phyloP scores from a whole-genome alignment of 2,888 invertebrate genomes.

The Fragum fragum region DNA sequence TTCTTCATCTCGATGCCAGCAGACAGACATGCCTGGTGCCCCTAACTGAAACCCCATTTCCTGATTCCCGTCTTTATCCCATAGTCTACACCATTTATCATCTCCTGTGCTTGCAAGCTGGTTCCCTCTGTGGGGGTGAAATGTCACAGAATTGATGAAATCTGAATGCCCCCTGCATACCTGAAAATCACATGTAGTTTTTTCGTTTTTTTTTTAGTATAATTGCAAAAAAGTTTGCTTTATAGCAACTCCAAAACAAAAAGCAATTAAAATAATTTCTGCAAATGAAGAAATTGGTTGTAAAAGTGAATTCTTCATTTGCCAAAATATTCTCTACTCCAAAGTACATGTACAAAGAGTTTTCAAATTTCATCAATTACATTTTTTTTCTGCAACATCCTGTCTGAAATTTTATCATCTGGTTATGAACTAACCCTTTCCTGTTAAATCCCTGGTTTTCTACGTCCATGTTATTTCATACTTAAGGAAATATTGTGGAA shows the following conservation, averaged over 20 bases:
- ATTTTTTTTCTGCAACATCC: too few relatives aligned
- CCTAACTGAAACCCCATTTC: constrained; percentile 90
- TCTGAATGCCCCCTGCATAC: constrained; percentile 90
- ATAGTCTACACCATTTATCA: constrained; percentile 92
- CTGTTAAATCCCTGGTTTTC: too few relatives aligned
- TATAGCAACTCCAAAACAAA: too few relatives aligned
- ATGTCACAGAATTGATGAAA: constrained; percentile 91
- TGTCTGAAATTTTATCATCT: too few relatives aligned
- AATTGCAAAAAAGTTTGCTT: too few relatives aligned
- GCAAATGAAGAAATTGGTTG: constrained; percentile 6
- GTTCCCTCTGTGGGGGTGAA: constrained; percentile 90
- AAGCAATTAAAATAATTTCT: not conserved
- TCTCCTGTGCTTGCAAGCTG: constrained; percentile 92
- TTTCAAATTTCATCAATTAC: too few relatives aligned
- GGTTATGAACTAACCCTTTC: too few relatives aligned
- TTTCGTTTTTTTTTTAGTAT: too few relatives aligned
- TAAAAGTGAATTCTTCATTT: not conserved
- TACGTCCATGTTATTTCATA: too few relatives aligned
- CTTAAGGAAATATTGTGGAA: too few relatives aligned
- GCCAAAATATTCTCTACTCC: not conserved
- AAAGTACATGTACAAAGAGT: not conserved
- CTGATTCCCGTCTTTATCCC: constrained; percentile 88
- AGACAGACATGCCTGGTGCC: constrained; percentile 89
- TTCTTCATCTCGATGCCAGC: constrained; percentile 91
- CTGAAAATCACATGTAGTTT: too few relatives aligned